A percentile compares a stretch with the other conserved stretches of the same genome.
Conservation (phyloP, 2,797 vertebrate genomes). For the Xiphorhynchus erythropygius region DNA sequence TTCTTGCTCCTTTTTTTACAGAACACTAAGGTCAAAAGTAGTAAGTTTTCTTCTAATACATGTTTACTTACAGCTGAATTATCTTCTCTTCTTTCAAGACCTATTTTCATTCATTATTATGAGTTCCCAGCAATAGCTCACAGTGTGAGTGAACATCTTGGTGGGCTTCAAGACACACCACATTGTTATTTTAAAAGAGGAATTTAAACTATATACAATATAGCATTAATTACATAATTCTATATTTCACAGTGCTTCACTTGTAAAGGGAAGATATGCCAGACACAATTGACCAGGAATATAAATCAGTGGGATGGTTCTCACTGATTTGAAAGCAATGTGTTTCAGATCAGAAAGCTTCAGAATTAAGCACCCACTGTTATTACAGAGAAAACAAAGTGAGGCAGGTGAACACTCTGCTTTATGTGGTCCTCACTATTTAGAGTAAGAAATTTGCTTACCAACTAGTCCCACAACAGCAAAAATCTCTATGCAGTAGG, state of each 20-base stretch:
- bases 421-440: neutral
- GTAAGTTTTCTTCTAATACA: neutral
- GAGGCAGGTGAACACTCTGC: neutral
- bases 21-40: neutral
- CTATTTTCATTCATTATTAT: neutral
- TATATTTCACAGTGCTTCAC: neutral
- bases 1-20: neutral
- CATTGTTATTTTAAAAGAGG: neutral
- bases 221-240: rapidly evolving
- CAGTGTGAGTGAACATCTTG: neutral
- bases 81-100: neutral
- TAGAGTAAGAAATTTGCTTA: neutral
- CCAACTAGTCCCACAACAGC: neutral
- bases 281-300: neutral
- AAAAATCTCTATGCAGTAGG: rapidly evolving
- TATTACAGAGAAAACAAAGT: neutral
- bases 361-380: neutral
- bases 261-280: neutral
- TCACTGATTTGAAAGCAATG: neutral
- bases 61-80: neutral
- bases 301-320: neutral
- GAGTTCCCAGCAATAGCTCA: neutral
- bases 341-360: neutral
- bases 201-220: neutral
- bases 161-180: neutral